phyloP scores from a whole-genome alignment of 2,888 invertebrate species.

The Aricia artaxerxes region DNA sequence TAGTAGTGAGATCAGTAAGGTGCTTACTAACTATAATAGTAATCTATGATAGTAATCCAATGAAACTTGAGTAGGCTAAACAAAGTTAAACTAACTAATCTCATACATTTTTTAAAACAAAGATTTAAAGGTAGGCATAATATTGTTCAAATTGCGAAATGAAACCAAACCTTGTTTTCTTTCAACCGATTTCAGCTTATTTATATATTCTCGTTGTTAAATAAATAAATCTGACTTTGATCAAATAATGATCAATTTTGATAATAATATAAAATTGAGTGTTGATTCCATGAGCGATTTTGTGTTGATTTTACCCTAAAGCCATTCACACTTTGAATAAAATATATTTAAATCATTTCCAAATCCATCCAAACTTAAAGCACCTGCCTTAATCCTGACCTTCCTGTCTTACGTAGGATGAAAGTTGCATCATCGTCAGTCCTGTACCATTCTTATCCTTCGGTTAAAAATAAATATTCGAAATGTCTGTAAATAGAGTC shows the following conservation, averaged over 20 bases:
- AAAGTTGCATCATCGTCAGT: not conserved
- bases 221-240: not conserved
- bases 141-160: no score
- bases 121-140: no score
- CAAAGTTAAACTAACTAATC: no score
- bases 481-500: no score
- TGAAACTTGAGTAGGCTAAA: no score
- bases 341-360: conserved; percentile 6
- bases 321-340: conserved; percentile 26
- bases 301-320: conserved; percentile 29
- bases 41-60: no score
- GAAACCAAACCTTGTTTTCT: no score
- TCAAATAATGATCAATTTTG: conserved; percentile 28
- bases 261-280: conserved; percentile 32
- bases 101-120: no score
- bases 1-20: no score
- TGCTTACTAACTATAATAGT: no score
- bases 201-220: not conserved
- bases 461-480: not conserved
- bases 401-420: conserved; percentile 13
- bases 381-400: conserved; percentile 8
- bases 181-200: no score
- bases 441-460: not conserved
- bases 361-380: not conserved
- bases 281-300: conserved; percentile 21